Base-by-base conservation (phyloP, 2,797 vertebrate species). In the Phylloscopus collybita region DNA sequence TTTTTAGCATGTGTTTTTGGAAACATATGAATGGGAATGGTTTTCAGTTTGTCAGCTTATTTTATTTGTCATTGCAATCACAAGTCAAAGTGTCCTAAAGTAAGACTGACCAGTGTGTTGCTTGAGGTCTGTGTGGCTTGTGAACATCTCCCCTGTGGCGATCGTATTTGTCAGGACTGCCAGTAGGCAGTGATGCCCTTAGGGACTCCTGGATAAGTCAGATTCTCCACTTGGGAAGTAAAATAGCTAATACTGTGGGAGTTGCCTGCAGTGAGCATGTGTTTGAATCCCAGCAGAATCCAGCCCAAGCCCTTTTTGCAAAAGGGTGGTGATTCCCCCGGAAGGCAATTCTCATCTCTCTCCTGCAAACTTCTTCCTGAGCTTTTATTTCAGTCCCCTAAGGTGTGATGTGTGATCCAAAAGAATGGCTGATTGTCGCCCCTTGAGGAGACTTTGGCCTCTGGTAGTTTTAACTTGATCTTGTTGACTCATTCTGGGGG, bases 1-100 rank as follows among this genome's bases (percentile, higher is more conserved):
- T 86, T 91, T 84, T 89, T 93, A 88, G 72, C 30, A 34, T 53
- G n/a, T 89, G 5, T 17, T 83, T 92, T 90, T 76, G 54, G 59
- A 88, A 90, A 79, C 57, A 51, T 2, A 22, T 73, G 80, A 93
- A 66, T 74, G 62, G 30, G 36, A 86, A 80, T 66, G 59, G 42
- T 79, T 78, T 92, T 64, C 61, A 85, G 64, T 54, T 74, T 92
- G 59, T 79, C 66, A 71, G n/a, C 15, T 71, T 71, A 50, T 74
- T 26, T 82, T 69, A 61, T 80, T 67, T 90, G 64, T 80, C 86
- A 34, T 54, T 67, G 69, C 81, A 91, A 44, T 80, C 53, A 75
- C 40, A 14, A 34, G 27, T 81, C 66, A 38, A 65, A 91, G 26
- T 57, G n/a, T 80, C 57, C 59, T 69, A 25, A 85, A 83, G 32